Evolutionary conservation across 2,888 invertebrate species (phyloP).

Genomic region (Papilio protenor): DNA sequence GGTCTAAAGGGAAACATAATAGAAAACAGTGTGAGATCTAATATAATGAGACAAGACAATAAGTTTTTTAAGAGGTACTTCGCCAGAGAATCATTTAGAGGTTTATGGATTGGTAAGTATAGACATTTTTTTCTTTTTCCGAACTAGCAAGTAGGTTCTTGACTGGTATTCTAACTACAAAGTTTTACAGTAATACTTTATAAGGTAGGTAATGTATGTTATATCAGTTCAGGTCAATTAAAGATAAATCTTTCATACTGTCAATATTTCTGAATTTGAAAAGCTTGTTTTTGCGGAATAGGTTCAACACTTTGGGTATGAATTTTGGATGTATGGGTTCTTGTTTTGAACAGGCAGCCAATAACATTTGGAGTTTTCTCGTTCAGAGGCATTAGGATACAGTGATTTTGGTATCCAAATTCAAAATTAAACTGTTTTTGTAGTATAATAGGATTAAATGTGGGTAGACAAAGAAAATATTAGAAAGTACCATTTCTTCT

Average conservation of each 20-base stretch:
- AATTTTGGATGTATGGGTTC: too few relatives aligned
- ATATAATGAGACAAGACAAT: neutral
- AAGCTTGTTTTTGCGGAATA: too few relatives aligned
- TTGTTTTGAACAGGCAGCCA: too few relatives aligned
- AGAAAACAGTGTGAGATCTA: too few relatives aligned
- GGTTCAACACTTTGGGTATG: too few relatives aligned
- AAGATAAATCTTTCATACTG: neutral
- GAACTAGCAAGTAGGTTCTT: neutral
- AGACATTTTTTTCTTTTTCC: neutral
- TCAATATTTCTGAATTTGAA: neutral
- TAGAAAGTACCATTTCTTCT: neutral
- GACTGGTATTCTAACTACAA: neutral
- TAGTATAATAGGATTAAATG: neutral
- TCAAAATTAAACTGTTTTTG: too few relatives aligned
- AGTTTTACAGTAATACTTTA: too few relatives aligned
- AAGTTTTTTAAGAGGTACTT: neutral
- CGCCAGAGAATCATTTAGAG: neutral
- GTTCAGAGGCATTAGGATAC: too few relatives aligned
- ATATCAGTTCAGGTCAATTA: neutral
- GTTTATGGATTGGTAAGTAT: neutral
- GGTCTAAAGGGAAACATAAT: too few relatives aligned
- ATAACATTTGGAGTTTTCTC: too few relatives aligned
- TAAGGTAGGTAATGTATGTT: neutral
- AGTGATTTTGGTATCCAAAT: too few relatives aligned
- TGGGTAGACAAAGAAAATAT: neutral